phyloP scores from a whole-genome alignment of 2,888 invertebrate species.

The Pantelozetes paolii region DNA sequence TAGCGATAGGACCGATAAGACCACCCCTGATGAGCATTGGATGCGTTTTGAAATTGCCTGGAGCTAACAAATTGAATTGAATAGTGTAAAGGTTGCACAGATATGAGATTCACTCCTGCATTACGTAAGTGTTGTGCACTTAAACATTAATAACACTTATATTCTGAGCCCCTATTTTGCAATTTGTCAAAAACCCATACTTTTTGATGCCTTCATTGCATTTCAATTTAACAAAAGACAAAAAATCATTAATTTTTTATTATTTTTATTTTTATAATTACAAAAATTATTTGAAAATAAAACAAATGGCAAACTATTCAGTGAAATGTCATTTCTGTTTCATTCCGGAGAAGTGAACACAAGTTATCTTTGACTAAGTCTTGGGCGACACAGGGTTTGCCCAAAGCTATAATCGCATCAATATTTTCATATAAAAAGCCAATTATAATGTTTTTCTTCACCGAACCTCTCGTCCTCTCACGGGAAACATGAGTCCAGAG shows the following conservation, averaged over 20 bases:
- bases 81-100: neutral
- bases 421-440: slow-evolving; percentile 36
- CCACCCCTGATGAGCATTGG: slow-evolving; percentile 30
- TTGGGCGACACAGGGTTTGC: slow-evolving; percentile 11
- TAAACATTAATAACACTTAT: slow-evolving; percentile 27
- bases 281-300: neutral
- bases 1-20: neutral
- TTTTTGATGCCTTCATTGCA: slow-evolving; percentile 31
- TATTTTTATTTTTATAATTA: neutral
- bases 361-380: neutral
- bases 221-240: neutral
- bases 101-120: slow-evolving; percentile 10
- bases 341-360: neutral
- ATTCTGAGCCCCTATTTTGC: neutral
- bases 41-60: slow-evolving; percentile 13
- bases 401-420: slow-evolving; percentile 35
- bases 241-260: neutral
- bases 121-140: slow-evolving; percentile 10
- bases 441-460: slow-evolving; percentile 27
- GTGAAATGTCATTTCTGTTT: slow-evolving; percentile 27
- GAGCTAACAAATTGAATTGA: neutral
- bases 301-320: slow-evolving; percentile 28
- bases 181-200: slow-evolving; percentile 17
- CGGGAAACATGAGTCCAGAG: slow-evolving; percentile 23
- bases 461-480: slow-evolving; percentile 21